Conservation (phyloP, 2,113 vertebrate genomes). For the Chaetodon trifascialis region DNA sequence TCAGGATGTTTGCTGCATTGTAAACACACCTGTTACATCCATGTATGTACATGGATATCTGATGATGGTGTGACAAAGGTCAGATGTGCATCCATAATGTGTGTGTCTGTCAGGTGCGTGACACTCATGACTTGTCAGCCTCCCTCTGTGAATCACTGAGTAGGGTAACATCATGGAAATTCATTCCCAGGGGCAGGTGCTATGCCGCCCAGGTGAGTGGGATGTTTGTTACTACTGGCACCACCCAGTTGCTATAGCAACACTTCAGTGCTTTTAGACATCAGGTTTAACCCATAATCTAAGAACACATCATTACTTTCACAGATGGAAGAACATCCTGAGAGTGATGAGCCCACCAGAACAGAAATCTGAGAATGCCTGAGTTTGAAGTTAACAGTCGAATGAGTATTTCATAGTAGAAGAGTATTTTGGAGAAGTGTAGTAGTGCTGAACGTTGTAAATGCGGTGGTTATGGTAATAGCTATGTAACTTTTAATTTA, state of each 20-base stretch:
- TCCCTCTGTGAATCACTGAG: constrained; percentile 73
- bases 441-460: background rate
- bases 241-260: constrained; percentile 13
- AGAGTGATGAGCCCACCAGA: constrained; percentile 5
- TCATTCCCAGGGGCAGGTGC: constrained; percentile 62
- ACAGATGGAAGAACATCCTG: constrained; percentile 60
- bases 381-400: background rate
- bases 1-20: background rate
- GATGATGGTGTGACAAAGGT: background rate
- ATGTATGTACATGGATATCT: background rate
- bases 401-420: background rate
- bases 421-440: background rate
- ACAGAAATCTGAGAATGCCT: constrained; percentile 64
- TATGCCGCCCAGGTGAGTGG: constrained; percentile 54
- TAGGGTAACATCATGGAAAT: constrained; percentile 75
- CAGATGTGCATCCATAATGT: background rate
- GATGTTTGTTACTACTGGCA: constrained; percentile 1
- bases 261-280: background rate
- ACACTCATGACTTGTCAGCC: constrained; percentile 72
- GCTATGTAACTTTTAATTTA: background rate
- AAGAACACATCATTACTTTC: background rate
- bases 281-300: background rate
- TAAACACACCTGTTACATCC: background rate
- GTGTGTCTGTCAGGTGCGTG: constrained; percentile 71
- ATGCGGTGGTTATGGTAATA: background rate